Base-by-base conservation (phyloP, 2,797 vertebrate species). In the Chaunax sp. region DNA sequence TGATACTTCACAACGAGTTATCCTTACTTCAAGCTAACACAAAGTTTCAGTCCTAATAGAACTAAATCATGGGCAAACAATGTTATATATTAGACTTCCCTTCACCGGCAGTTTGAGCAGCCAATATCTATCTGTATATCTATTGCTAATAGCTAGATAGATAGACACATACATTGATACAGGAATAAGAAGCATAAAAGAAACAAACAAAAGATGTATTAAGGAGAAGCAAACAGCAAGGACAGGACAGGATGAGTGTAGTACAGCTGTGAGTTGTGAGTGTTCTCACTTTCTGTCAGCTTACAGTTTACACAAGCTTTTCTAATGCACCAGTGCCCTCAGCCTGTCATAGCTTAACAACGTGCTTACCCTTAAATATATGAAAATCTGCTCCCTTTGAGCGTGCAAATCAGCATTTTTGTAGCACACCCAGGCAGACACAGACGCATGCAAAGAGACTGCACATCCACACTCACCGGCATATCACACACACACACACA, bases 231-330 rank as follows among this genome's bases (percentile, higher is more conserved):
- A 59, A 70, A 69, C 13, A 14, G 28, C 14, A 44, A 72, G 63
- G 6, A 50, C 35, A 41, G 45, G 52, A 61, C 28, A 53, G 9
- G 41, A 77, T 59, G 44, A 62, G 49, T 66, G 69, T 49, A 62
- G 72, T 64, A 57, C 77, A 75, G 58, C 44, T 68, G 52, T 77
- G 67, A 46, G 37, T 51, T 67, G 52, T 72, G 69, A 45, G 64
- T 73, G 55, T 78, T 79, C 61, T 80, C 67, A 67, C 65, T 75
- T 77, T 87, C 71, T 57, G 30, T 83, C 84, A 88, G 82, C 82
- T 84, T 87, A 86, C 72, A 80, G 67, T 84, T 88, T 86, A 88
- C 86, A 78, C 69, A 56, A 69, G 78, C 82, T 89, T 85, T 86
- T 79, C 81, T 69, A 78, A 88, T 85, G 87, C 87, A 84, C 81